Base-by-base conservation (phyloP, 2,113 vertebrate species). In the Epinephelus fuscoguttatus region DNA sequence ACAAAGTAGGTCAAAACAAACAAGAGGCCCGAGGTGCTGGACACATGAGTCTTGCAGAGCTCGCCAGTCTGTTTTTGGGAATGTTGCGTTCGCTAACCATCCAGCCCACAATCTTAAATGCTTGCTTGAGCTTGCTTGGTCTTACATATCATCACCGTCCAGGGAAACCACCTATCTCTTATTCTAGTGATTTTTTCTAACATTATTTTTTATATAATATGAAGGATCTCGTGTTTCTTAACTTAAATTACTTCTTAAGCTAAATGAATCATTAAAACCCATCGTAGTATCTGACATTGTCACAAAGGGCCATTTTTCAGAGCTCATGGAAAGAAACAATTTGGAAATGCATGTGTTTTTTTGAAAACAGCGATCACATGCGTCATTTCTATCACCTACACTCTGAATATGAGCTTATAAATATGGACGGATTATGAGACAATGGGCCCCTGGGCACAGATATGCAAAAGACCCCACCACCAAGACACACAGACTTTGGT, bases 1-100 rank as follows among this genome's bases (percentile, higher is more conserved):
- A 82, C 63, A 80, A 91, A 91, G 53, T 87, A 84, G 85, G 92
- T 88, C 88, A 89, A 81, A 90, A 84, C 61, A 84, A 80, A 87
- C 70, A 86, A 78, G 33, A 80, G 10, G 80, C 83, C 75, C 0
- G 21, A 15, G 67, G 81, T 85, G 75, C 66, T 42, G 62, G 49
- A 77, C 78, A 25, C 13, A 77, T 33, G 70, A 78, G 76, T 88
- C 50, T 76, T 53, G n/a, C 23, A 70, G 25, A 18, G 19, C 15
- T 53, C 55, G 57, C 57, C 27, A 47, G 53, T 53, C 18, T 64
- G 33, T 72, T 71, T 81, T 85, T 17, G 37, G 37, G 19, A 64
- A 70, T 17, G 75, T 40, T 74, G 47, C 33, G 25, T 37, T 83
- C 12, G 1, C 37, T 23, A 47, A 49, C 14, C 37, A 53, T 72